Evolutionary conservation across 2,113 vertebrate genomes (phyloP), one percentile per base, ranked within the genome.

Genomic region (Myotis lucifugus): DNA sequence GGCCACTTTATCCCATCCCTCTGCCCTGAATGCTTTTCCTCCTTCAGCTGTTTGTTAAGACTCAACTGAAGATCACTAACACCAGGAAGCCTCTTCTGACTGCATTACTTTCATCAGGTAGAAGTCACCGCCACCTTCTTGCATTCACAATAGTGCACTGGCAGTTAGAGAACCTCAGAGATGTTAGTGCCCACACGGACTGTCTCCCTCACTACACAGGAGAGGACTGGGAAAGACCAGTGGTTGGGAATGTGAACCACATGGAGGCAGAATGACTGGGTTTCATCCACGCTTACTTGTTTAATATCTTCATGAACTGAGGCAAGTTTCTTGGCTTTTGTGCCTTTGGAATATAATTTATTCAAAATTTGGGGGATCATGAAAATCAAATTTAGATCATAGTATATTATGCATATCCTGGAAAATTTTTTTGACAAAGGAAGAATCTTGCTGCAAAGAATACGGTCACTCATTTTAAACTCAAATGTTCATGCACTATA

Each of bases 401-500:
- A 89, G 76, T 84, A 50, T 78, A 88, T 27, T 73, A 88, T 37
- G 27, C 42, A 66, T 50, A 69, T 17, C 21, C 1, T 61, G 4
- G 5, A 54, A 4, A 40, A 23, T 21, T 34, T 54, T 27, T 93
- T 46, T 21, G 9, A 12, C 13, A 82, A 87, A 48, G 46, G 4
- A 88, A 90, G 48, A 69, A 21, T 56, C 21, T 85, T 85, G 69
- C 56, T 82, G 54, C 15, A 94, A 92, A 91, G 52, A 92, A 76
- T 40, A 48, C 0, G 52, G n/a, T 76, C n/a, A 81, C 15, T 92
- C 42, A 40, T 27, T 88, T 90, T 64, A 81, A 89, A 77, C 37
- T 90, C 37, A 46, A 72, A 34, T 32, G 61, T 87, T 46, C 52
- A 72, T 4, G 0, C 0, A 1, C 21, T 50, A 4, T 25, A 25